These are phyloP conservation scores for Drosophila equinoxialis DNA, from an alignment of 1,140 invertebrate genomes.

Conservation along the genomic window DNA sequence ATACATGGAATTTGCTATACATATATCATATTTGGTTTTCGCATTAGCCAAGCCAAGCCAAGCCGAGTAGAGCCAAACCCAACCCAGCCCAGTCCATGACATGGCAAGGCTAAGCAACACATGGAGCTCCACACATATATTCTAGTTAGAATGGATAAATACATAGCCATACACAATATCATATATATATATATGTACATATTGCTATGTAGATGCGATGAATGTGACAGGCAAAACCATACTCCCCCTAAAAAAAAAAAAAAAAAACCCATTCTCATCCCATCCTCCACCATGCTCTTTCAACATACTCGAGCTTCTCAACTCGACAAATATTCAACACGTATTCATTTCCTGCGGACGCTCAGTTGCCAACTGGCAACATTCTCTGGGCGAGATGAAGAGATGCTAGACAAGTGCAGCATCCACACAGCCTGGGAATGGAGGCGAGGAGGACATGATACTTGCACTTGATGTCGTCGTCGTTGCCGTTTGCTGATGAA, in stretches of 20 bases:
- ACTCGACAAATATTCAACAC: conserved; percentile 80
- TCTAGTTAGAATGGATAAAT: conserved; percentile 35
- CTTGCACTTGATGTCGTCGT: conserved; percentile 71
- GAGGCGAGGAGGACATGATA: conserved; percentile 64
- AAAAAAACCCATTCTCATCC: too few relatives aligned
- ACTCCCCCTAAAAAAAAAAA: conserved; percentile 6
- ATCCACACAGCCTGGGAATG: neutral
- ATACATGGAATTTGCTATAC: conserved; percentile 47
- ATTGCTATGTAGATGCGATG: conserved; percentile 53
- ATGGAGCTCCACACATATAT: conserved; percentile 43
- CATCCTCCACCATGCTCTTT: neutral
- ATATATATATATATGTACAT: conserved; percentile 33
- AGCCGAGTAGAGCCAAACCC: conserved; percentile 8
- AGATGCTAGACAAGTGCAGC: conserved; percentile 70
- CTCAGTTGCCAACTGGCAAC: conserved; percentile 78
- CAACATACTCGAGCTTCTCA: conserved; percentile 73
- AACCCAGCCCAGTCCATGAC: neutral
- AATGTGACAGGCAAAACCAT: conserved; percentile 40
- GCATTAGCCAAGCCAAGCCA: conserved; percentile 62
- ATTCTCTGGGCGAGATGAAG: conserved; percentile 47
- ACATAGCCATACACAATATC: conserved; percentile 31
- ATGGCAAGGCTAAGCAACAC: conserved; percentile 71
- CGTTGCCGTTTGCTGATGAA: conserved; percentile 66
- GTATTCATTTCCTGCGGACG: conserved; percentile 79
- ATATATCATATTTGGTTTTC: conserved; percentile 77